Evolutionary conservation across 2,888 invertebrate genomes (phyloP).

Genomic region (Polydrusus pterygomalis): DNA sequence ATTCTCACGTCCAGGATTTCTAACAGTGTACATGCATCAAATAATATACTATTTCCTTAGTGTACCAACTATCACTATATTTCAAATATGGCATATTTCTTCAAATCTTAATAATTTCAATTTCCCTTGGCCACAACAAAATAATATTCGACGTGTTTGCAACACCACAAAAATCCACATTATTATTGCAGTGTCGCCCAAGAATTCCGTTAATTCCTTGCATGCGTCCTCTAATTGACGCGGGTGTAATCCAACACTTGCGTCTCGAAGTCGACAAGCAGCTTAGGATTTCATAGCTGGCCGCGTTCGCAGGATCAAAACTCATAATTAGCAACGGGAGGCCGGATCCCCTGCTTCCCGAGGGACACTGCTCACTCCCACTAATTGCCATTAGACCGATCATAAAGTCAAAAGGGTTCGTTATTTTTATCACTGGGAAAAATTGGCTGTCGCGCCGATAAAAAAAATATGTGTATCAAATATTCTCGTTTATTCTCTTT

Average conservation of each 20-base stretch:
- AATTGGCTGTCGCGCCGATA: conserved; percentile 10
- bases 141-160: no score
- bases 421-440: conserved; percentile 57
- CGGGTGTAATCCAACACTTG: conserved; percentile 69
- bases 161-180: neutral
- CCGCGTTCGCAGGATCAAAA: conserved; percentile 60
- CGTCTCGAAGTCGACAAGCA: conserved; percentile 65
- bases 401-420: conserved; percentile 66
- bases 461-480: neutral
- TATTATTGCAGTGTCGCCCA: conserved; percentile 10
- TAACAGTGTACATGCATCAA: no score
- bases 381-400: conserved; percentile 67
- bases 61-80: no score
- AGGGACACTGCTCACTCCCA: conserved; percentile 60
- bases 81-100: no score
- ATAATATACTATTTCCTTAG: no score
- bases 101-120: no score
- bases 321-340: conserved; percentile 64
- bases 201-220: conserved; percentile 57
- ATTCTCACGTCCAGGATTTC: no score
- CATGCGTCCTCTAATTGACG: conserved; percentile 68
- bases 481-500: neutral
- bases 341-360: conserved; percentile 61
- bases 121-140: no score
- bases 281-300: conserved; percentile 69